Conservation (phyloP, 2,113 vertebrate species). For the Paratilapia polleni region DNA sequence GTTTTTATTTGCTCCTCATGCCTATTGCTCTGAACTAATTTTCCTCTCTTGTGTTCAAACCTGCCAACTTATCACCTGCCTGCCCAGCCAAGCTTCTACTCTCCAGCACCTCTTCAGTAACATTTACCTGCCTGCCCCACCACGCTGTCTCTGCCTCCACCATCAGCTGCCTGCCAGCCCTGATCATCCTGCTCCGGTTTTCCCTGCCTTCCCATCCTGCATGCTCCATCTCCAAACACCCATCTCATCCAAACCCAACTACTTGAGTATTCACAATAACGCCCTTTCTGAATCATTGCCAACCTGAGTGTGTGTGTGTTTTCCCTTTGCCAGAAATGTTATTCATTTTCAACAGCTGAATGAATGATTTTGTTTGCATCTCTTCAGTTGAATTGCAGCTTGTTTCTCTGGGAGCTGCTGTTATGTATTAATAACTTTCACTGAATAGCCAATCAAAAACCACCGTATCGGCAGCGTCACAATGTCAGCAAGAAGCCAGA, state of each 20-base stretch:
- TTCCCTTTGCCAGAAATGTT: neutral
- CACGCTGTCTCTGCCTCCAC: neutral
- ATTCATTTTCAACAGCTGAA: neutral
- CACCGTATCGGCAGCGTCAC: neutral
- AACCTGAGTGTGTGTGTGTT: neutral
- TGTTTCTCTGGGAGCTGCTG: neutral
- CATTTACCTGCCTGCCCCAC: neutral
- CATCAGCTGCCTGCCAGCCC: neutral
- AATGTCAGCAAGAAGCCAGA: conserved; percentile 5
- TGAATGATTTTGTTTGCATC: conserved; percentile 2
- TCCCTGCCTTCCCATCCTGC: neutral
- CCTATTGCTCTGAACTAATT: neutral
- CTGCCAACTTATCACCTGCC: neutral
- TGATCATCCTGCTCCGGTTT: neutral
- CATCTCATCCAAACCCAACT: neutral
- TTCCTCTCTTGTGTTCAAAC: neutral
- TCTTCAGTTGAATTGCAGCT: neutral
- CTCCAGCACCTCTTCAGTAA: neutral
- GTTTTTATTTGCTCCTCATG: neutral
- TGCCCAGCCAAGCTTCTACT: neutral
- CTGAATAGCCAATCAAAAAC: neutral
- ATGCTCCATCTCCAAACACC: neutral
- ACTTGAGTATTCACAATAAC: neutral
- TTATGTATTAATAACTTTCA: conserved; percentile 3
- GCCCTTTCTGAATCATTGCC: neutral